These are phyloP conservation scores for Phainopepla nitens DNA, from an alignment of 2,113 vertebrate species.

Conservation along the genomic window DNA sequence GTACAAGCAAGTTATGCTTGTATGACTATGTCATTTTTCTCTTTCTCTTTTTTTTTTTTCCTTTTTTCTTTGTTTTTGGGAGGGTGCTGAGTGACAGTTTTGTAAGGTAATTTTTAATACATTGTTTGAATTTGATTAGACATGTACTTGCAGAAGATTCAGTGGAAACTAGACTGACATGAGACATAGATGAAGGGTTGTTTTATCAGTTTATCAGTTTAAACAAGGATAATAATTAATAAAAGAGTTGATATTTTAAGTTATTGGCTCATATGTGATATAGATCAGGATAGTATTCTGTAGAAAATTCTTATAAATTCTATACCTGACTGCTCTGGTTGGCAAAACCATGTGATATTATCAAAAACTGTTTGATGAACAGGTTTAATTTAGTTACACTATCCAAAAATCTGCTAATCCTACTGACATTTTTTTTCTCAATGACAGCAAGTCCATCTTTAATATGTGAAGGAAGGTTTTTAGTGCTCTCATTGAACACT, in stretches of 20 bases:
- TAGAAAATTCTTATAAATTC: not conserved
- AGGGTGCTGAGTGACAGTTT: not conserved
- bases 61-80: too few species aligned
- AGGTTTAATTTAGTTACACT: not conserved
- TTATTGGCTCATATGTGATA: not conserved
- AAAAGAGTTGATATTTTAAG: not conserved
- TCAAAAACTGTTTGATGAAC: not conserved
- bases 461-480: not conserved
- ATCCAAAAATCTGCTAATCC: not conserved
- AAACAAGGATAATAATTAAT: not conserved
- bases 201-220: not conserved
- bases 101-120: not conserved
- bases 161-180: not conserved
- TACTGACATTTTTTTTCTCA: not conserved
- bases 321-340: not conserved
- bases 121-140: not conserved
- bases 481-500: not conserved
- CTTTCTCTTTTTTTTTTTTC: not conserved
- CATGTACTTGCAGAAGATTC: not conserved
- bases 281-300: not conserved
- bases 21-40: not conserved
- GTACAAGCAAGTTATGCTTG: not conserved
- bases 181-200: not conserved
- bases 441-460: not conserved
- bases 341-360: not conserved